phyloP scores from a whole-genome alignment of 2,888 invertebrate species.

The Julus scanicus region DNA sequence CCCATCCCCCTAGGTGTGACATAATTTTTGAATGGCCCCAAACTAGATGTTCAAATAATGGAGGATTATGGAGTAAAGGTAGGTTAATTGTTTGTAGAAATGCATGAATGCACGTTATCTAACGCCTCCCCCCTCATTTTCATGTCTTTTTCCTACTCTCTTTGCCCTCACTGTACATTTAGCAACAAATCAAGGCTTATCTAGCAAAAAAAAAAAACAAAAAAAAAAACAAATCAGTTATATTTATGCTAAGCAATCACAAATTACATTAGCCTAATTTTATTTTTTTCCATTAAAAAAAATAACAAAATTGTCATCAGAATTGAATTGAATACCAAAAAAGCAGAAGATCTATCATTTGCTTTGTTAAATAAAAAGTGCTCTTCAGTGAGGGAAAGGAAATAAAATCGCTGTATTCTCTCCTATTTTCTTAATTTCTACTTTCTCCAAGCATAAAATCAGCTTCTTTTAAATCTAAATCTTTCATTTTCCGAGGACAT shows the following conservation, averaged over 20 bases:
- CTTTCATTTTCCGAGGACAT: slow-evolving; percentile 33
- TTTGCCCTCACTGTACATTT: not conserved
- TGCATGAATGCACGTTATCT: not conserved
- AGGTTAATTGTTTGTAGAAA: not conserved
- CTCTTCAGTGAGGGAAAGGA: slow-evolving; percentile 33
- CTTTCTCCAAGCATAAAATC: not conserved
- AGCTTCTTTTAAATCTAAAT: slow-evolving; percentile 7
- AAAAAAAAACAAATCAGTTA: too few species aligned
- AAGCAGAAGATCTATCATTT: too few species aligned
- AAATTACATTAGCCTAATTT: not conserved
- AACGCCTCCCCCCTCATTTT: slow-evolving; percentile 26
- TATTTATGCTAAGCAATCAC: not conserved
- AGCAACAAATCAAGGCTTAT: not conserved
- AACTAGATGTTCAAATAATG: not conserved
- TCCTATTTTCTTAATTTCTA: slow-evolving; percentile 1
- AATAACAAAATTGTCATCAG: too few species aligned
- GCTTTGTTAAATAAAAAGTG: not conserved
- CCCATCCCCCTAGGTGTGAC: too few species aligned
- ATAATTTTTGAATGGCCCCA: too few species aligned
- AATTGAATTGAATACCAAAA: too few species aligned
- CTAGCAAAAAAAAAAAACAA: not conserved
- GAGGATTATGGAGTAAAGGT: not conserved
- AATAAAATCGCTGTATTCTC: not conserved
- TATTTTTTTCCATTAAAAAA: not conserved
- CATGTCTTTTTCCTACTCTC: slow-evolving; percentile 4